Evolutionary conservation across 35 echinoderm and acorn worm genomes (phyloP).

Genomic region (Heliocidaris tuberculata): DNA sequence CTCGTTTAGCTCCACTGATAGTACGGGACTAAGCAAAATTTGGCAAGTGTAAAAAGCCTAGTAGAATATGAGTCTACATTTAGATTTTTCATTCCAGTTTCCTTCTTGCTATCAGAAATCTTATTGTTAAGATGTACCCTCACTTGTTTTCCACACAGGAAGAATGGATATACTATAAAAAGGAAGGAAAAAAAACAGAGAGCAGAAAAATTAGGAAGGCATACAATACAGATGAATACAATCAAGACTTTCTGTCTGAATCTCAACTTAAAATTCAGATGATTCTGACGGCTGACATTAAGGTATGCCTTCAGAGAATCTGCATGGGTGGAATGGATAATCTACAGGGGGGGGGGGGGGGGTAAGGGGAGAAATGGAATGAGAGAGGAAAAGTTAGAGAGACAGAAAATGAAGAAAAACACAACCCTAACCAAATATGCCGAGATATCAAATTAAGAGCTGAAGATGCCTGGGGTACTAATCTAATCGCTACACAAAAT

Average conservation of each 20-base stretch:
- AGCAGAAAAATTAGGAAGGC: not conserved
- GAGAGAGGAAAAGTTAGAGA: not conserved
- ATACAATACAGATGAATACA: not conserved
- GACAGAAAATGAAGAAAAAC: constrained; percentile 3
- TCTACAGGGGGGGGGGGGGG: not conserved
- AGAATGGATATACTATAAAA: too few relatives aligned
- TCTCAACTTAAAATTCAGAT: not conserved
- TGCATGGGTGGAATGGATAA: not conserved
- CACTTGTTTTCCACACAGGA: too few relatives aligned
- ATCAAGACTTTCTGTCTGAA: not conserved
- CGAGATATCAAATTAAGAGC: constrained; percentile 11
- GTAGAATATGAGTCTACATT: too few relatives aligned
- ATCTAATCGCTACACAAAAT: constrained; percentile 5
- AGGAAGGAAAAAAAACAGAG: not conserved
- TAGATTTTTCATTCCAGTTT: too few relatives aligned
- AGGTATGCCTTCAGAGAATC: not conserved
- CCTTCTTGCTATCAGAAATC: too few relatives aligned
- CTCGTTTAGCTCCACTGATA: too few relatives aligned
- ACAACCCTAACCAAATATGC: not conserved
- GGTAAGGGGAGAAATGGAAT: not conserved
- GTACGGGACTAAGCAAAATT: too few relatives aligned
- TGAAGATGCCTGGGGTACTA: not conserved
- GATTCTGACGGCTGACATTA: not conserved
- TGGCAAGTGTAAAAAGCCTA: too few relatives aligned
- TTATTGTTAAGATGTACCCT: too few relatives aligned